Evolutionary conservation across 2,797 vertebrate genomes (phyloP).

Genomic region (Microcaecilia unicolor): DNA sequence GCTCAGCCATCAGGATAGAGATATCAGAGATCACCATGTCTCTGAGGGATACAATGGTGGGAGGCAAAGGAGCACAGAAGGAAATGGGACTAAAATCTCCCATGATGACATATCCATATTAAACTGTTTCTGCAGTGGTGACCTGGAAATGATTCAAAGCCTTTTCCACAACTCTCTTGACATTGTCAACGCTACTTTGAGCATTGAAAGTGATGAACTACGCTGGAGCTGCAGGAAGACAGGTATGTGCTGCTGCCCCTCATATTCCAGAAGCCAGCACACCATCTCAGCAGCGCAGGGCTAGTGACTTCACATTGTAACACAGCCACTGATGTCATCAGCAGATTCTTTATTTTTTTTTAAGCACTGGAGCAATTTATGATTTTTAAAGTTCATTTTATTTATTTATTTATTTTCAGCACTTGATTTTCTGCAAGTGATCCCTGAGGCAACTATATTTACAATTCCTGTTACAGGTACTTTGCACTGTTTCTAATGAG

Average conservation of each 20-base stretch:
- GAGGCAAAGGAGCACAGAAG: neutral
- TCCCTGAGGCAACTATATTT: no score
- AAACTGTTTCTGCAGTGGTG: conserved; percentile 1
- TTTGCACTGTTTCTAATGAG: no score
- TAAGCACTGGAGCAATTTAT: no score
- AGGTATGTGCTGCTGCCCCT: conserved; percentile 11
- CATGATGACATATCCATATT: neutral
- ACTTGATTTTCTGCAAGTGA: no score
- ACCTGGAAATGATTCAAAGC: neutral
- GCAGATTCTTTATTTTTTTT: no score
- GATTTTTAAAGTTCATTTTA: no score
- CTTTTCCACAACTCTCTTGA: conserved; percentile 9
- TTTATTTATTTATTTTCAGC: no score
- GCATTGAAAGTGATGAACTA: conserved; percentile 35
- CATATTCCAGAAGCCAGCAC: no score
- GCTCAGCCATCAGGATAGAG: neutral
- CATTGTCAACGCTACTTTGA: conserved; percentile 28
- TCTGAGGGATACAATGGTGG: neutral
- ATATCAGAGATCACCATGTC: neutral
- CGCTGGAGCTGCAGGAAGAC: conserved; percentile 32
- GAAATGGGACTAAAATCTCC: neutral
- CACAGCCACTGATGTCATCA: no score
- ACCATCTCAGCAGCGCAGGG: no score
- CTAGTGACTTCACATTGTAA: no score
- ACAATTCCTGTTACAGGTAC: no score